A percentile compares a stretch with the other conserved stretches of the same genome.
These are phyloP conservation scores for Corythornis cristatus DNA, from an alignment of 2,113 vertebrate species.

Conservation along the genomic window DNA sequence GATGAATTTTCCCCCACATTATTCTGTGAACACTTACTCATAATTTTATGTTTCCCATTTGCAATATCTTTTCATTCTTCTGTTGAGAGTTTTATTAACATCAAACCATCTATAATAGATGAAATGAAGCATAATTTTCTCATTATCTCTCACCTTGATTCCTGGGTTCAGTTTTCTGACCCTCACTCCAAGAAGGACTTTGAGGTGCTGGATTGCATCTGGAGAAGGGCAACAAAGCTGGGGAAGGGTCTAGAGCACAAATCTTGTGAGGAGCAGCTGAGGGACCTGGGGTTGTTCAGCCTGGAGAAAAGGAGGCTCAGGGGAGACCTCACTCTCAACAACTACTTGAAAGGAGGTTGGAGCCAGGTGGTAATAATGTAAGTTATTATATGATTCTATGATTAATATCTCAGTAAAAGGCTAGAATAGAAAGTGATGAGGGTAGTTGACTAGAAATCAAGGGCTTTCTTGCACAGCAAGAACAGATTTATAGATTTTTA, in stretches of 20 bases:
- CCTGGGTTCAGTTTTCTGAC: neutral
- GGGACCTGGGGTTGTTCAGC: neutral
- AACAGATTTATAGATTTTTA: neutral
- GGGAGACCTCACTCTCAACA: neutral
- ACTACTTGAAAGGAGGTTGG: neutral
- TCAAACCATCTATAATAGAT: neutral
- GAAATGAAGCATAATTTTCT: neutral
- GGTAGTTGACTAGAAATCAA: neutral
- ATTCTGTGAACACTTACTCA: neutral
- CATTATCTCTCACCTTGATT: neutral
- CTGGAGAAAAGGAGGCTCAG: neutral
- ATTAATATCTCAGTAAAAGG: neutral
- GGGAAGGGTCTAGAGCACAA: neutral
- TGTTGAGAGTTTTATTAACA: neutral
- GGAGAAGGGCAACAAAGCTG: neutral
- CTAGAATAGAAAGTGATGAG: neutral
- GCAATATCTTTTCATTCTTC: neutral
- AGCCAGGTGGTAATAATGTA: neutral
- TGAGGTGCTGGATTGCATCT: neutral
- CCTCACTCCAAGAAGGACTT: neutral
- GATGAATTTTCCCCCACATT: neutral
- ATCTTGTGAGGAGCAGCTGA: neutral
- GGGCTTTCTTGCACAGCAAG: neutral
- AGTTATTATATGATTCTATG: neutral
- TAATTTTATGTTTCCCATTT: neutral